A percentile compares a stretch with the other conserved stretches of the same genome.
phyloP scores from a whole-genome alignment of 2,797 vertebrate species.

The Acanthurus tractus region DNA sequence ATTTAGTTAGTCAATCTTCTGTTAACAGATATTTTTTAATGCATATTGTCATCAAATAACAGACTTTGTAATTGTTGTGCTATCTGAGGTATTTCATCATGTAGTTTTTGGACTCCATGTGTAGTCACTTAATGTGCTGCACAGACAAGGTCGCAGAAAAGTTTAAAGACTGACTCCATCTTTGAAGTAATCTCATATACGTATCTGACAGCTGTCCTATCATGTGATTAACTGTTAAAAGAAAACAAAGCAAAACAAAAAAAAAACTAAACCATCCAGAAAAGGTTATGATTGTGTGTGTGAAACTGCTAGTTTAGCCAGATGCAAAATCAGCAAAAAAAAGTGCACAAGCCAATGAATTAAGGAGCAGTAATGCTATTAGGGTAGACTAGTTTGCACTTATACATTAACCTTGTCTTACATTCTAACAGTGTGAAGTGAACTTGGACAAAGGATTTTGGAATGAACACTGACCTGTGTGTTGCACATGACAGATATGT shows the following conservation, averaged over 20 bases:
- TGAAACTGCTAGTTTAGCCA: no score
- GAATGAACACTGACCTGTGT: neutral
- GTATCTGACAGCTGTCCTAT: neutral
- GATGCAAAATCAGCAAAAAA: no score
- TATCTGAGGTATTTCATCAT: no score
- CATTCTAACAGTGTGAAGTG: neutral
- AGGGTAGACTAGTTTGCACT: neutral
- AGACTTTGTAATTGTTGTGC: neutral
- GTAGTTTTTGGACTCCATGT: neutral
- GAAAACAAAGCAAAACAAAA: no score
- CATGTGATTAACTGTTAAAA: neutral
- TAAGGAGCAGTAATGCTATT: no score
- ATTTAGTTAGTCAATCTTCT: neutral
- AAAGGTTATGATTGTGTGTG: neutral
- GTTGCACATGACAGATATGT: neutral
- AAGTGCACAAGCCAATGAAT: no score
- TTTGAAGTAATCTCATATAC: neutral
- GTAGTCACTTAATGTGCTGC: neutral
- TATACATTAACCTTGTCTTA: neutral
- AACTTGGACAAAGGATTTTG: no score
- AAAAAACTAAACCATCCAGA: neutral
- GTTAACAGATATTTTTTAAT: neutral
- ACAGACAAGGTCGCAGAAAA: neutral
- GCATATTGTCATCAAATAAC: neutral
- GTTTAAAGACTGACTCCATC: neutral